A percentile compares a stretch with the other conserved stretches of the same genome.
phyloP scores from a whole-genome alignment of 2,113 vertebrate genomes.

The Balaeniceps rex region DNA sequence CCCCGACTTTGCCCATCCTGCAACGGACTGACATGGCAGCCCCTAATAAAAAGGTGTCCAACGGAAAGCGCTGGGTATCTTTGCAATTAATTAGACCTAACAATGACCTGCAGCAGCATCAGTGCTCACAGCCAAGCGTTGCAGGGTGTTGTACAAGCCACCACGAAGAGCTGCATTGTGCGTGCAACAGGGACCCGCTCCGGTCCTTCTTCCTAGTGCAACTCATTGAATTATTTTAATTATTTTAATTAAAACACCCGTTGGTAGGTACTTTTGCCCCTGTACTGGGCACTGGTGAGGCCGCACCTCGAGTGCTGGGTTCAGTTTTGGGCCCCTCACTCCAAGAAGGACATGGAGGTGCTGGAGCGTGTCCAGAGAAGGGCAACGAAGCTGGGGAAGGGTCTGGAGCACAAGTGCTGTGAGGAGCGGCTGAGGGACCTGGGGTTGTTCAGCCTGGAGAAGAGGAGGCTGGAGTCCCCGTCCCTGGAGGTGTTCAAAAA shows the following conservation, averaged over 20 bases:
- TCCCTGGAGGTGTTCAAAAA: no score
- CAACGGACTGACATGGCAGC: rapidly evolving
- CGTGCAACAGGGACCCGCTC: background rate
- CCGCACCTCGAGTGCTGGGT: no score
- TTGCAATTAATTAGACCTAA: background rate
- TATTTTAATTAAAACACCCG: background rate
- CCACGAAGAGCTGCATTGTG: background rate
- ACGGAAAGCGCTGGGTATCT: background rate
- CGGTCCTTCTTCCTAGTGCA: background rate
- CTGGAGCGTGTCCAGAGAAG: no score
- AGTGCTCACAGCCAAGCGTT: background rate
- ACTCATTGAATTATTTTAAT: background rate
- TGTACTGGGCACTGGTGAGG: no score
- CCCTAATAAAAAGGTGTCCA: background rate
- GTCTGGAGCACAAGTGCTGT: no score
- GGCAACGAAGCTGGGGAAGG: no score
- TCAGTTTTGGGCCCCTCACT: no score
- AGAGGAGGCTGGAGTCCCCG: no score
- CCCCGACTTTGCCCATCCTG: background rate
- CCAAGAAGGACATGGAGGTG: no score
- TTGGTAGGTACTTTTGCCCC: background rate
- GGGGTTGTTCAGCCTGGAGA: no score
- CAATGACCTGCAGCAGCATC: background rate
- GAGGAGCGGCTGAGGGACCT: no score
- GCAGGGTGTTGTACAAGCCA: background rate